Evolutionary conservation across 2,888 invertebrate genomes (phyloP).

Genomic region (Megaustenia siamemsis): DNA sequence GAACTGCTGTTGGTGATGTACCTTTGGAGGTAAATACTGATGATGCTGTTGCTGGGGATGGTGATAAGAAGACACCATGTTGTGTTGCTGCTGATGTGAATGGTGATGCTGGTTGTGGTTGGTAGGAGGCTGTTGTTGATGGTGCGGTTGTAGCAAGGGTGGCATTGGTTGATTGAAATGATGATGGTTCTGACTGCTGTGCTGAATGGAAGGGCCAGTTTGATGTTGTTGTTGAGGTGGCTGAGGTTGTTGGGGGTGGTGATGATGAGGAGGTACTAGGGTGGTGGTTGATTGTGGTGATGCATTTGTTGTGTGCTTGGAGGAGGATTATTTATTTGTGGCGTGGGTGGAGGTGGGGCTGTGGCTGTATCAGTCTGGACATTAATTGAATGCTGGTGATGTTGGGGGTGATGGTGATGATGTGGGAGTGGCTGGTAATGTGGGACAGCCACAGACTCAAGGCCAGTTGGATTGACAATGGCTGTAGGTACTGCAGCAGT

Average conservation of each 20-base stretch:
- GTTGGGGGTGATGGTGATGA: not conserved
- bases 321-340: constrained; percentile 36
- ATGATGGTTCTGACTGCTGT: constrained; percentile 9
- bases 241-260: constrained; percentile 34
- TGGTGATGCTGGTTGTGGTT: constrained; percentile 39
- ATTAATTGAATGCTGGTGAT: constrained; percentile 34
- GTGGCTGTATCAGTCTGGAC: constrained; percentile 34
- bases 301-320: constrained; percentile 26
- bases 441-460: constrained; percentile 17
- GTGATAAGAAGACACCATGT: constrained; percentile 3
- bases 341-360: constrained; percentile 12
- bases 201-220: constrained; percentile 16
- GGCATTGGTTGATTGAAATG: not conserved
- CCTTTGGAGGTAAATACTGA: constrained; percentile 27
- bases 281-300: constrained; percentile 36
- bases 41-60: constrained; percentile 27
- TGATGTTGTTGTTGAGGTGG: constrained; percentile 21
- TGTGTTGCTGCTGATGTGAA: constrained; percentile 45
- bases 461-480: constrained; percentile 20
- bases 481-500: constrained; percentile 7
- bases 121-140: constrained; percentile 16
- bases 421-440: constrained; percentile 30
- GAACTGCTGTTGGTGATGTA: constrained; percentile 33
- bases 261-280: constrained; percentile 26
- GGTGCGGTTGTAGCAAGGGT: not conserved